Percentiles rank a stretch among this genome's conserved stretches.
Evolutionary conservation across 1,140 invertebrate genomes (phyloP).

Genomic region (Sitophilus oryzae): DNA sequence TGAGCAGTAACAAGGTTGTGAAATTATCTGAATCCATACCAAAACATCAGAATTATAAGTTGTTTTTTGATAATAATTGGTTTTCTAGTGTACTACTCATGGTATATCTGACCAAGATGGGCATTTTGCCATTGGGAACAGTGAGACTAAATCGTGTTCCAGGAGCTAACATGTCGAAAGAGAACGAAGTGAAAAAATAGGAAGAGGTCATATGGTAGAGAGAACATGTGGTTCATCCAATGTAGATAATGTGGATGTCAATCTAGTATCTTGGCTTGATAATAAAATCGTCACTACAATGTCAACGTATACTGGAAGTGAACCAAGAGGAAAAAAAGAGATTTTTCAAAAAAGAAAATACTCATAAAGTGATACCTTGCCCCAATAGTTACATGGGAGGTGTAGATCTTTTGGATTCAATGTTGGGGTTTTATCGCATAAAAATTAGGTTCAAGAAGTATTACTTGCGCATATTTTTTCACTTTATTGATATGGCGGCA

Average conservation of each 20-base stretch:
- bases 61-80: constrained; percentile 42
- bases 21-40: constrained; percentile 37
- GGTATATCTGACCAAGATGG: constrained; percentile 36
- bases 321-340: constrained; percentile 27
- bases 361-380: constrained; percentile 17
- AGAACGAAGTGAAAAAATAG: constrained; percentile 41
- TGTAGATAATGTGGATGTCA: constrained; percentile 34
- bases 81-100: constrained; percentile 37
- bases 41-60: constrained; percentile 36
- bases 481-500: constrained; percentile 20
- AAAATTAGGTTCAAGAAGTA: constrained; percentile 22
- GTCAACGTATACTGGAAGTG: constrained; percentile 38
- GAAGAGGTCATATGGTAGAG: constrained; percentile 25
- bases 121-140: constrained; percentile 42
- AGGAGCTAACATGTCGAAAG: constrained; percentile 34
- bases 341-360: constrained; percentile 19
- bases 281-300: constrained; percentile 33
- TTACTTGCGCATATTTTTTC: constrained; percentile 19
- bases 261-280: constrained; percentile 35
- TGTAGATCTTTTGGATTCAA: constrained; percentile 27
- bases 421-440: constrained; percentile 27
- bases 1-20: constrained; percentile 38
- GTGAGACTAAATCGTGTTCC: constrained; percentile 39
- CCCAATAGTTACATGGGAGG: constrained; percentile 31
- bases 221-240: constrained; percentile 28